These are phyloP conservation scores for Myxocyprinus asiaticus DNA, from an alignment of 2,113 vertebrate genomes.

Conservation along the genomic window DNA sequence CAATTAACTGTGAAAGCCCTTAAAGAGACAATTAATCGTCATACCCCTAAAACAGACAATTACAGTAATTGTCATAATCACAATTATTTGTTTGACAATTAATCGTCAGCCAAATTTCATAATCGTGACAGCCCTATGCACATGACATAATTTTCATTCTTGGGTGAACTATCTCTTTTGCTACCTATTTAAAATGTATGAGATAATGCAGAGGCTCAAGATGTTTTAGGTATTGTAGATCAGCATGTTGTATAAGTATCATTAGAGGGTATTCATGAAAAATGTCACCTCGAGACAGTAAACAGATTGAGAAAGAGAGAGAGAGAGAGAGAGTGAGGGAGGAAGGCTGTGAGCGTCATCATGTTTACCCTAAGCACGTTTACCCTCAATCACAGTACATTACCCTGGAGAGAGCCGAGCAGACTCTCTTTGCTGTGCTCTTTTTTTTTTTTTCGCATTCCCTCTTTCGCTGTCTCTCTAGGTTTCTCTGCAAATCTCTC, in stretches of 20 bases:
- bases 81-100: too few species aligned
- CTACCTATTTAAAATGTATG: not conserved
- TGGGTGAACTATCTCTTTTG: too few species aligned
- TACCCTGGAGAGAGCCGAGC: constrained; percentile 33
- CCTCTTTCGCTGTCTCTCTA: constrained; percentile 18
- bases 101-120: too few species aligned
- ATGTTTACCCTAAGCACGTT: constrained; percentile 50
- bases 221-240: constrained; percentile 38
- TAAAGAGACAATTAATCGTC: too few species aligned
- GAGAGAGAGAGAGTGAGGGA: constrained; percentile 46
- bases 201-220: not conserved
- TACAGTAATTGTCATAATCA: too few species aligned
- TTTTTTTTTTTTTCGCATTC: not conserved
- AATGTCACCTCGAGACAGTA: constrained; percentile 41
- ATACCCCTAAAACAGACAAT: too few species aligned
- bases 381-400: constrained; percentile 52
- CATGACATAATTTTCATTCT: too few species aligned
- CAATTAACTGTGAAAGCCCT: too few species aligned
- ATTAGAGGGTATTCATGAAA: constrained; percentile 56
- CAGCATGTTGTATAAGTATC: not conserved
- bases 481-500: constrained; percentile 24
- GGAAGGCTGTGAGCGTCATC: constrained; percentile 40
- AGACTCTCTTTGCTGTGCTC: constrained; percentile 16
- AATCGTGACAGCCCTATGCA: too few species aligned
- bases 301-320: constrained; percentile 59